Percentiles rank a stretch among this genome's conserved stretches.
Conservation (phyloP, 1,140 invertebrate species). For the Palaemon carinicauda region DNA sequence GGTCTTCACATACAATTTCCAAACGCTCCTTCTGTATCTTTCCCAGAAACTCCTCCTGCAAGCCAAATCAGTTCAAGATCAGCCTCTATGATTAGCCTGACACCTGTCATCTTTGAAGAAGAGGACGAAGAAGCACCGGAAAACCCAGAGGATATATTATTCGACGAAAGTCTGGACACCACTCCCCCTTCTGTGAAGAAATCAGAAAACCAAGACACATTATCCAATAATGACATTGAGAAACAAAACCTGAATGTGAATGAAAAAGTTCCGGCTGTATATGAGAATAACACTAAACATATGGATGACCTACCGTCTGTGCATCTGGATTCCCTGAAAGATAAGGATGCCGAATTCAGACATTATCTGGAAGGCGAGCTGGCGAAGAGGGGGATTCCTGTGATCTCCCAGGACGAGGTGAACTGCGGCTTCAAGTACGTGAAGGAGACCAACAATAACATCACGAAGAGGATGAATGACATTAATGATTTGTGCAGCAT, state of each 20-base stretch:
- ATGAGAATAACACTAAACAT: too few species aligned
- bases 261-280: not conserved
- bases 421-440: not conserved
- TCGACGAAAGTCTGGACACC: not conserved
- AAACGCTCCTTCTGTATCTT: not conserved
- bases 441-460: slow-evolving; percentile 26
- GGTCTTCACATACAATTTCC: not conserved
- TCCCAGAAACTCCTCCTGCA: not conserved
- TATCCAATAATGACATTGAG: not conserved
- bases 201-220: not conserved
- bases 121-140: slow-evolving; percentile 13
- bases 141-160: not conserved
- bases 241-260: not conserved
- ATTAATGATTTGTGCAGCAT: not conserved
- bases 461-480: not conserved
- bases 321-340: not conserved
- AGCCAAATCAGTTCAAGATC: slow-evolving; percentile 34
- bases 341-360: not conserved
- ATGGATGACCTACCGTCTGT: not conserved
- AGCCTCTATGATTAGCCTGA: slow-evolving; percentile 27
- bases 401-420: not conserved
- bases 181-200: not conserved
- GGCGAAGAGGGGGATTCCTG: too few species aligned
- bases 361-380: too few species aligned
- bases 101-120: slow-evolving; percentile 36